phyloP scores from a whole-genome alignment of 2,888 invertebrate genomes.

The Thereva nobilitata region DNA sequence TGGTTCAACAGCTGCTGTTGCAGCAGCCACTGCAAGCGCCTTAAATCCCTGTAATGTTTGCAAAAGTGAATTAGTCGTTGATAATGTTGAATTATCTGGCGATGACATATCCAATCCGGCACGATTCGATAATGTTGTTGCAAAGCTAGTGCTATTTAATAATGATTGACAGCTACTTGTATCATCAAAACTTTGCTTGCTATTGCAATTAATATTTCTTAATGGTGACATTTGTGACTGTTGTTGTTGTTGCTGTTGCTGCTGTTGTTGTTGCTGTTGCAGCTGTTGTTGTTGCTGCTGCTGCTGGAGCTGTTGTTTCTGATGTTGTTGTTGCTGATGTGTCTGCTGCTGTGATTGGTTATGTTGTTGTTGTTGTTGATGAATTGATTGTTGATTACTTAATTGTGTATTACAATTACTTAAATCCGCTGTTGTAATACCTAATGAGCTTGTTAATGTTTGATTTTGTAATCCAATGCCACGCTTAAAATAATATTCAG shows the following conservation, averaged over 20 bases:
- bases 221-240: slow-evolving; percentile 2
- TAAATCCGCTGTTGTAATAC: neutral
- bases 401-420: slow-evolving; percentile 6
- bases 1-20: slow-evolving; percentile 44
- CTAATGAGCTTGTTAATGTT: slow-evolving; percentile 15
- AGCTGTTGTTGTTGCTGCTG: slow-evolving; percentile 29
- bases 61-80: slow-evolving; percentile 41
- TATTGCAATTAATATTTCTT: slow-evolving; percentile 7
- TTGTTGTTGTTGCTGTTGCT: slow-evolving; percentile 22
- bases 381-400: neutral
- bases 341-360: slow-evolving; percentile 34
- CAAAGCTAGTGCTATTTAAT: neutral
- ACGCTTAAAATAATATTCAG: slow-evolving; percentile 48
- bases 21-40: slow-evolving; percentile 43
- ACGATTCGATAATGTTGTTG: slow-evolving; percentile 2
- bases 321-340: slow-evolving; percentile 12
- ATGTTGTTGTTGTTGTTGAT: slow-evolving; percentile 29
- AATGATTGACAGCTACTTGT: neutral
- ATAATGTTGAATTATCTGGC: slow-evolving; percentile 4
- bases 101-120: neutral
- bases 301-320: slow-evolving; percentile 38
- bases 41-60: slow-evolving; percentile 45
- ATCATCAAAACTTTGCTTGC: slow-evolving; percentile 9
- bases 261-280: neutral
- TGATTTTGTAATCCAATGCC: slow-evolving; percentile 43